Evolutionary conservation across 2,113 vertebrate species (phyloP).

Genomic region (Brachyhypopomus gauderio): DNA sequence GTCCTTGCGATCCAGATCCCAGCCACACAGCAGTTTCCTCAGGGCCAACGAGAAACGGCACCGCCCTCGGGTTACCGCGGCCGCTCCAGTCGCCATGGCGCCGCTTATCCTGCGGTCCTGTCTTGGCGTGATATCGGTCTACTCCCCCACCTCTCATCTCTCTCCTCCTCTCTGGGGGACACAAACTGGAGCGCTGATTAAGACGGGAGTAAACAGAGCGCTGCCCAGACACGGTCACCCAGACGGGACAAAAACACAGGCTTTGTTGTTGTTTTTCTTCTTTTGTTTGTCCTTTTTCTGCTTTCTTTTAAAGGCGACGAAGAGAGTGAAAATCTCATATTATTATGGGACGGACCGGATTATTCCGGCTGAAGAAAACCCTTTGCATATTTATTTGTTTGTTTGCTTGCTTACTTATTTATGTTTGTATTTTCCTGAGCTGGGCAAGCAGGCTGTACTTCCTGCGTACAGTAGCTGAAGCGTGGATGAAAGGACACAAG

Average conservation of each 20-base stretch:
- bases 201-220: neutral
- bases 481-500: no score
- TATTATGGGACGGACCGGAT: neutral
- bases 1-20: neutral
- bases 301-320: no score
- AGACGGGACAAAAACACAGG: neutral
- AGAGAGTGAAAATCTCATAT: neutral
- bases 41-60: slow-evolving; percentile 25
- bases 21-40: slow-evolving; percentile 18
- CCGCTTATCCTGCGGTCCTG: slow-evolving; percentile 22
- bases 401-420: no score
- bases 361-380: neutral
- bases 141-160: slow-evolving; percentile 7
- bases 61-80: slow-evolving; percentile 22
- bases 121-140: slow-evolving; percentile 20
- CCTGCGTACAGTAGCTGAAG: no score
- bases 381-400: no score
- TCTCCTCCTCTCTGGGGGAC: neutral
- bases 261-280: no score
- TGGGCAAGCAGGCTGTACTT: no score
- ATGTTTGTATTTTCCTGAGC: no score
- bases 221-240: neutral
- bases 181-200: slow-evolving; percentile 1
- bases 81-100: slow-evolving; percentile 14
- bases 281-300: neutral